These are phyloP conservation scores for Ancistrus triradiatus DNA, from an alignment of 2,113 vertebrate genomes.

Conservation along the genomic window DNA sequence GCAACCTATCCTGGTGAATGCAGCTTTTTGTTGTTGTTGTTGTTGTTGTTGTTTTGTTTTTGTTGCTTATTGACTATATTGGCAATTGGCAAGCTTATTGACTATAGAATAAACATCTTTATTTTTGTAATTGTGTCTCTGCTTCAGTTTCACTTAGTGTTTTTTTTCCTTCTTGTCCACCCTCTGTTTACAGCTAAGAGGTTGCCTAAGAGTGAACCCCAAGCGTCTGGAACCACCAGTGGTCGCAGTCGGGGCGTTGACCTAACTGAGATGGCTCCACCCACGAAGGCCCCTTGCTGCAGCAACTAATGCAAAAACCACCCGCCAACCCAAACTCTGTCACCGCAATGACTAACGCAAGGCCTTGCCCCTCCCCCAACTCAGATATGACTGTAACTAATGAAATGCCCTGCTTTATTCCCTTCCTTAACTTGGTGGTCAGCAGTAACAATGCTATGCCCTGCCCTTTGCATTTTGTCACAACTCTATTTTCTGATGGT, in stretches of 20 bases:
- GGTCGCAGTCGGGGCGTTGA: slow-evolving; percentile 87
- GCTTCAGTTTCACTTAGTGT: no score
- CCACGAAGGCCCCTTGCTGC: slow-evolving; percentile 88
- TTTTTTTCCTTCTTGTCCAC: no score
- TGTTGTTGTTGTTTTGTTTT: no score
- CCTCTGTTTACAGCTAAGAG: slow-evolving; percentile 74
- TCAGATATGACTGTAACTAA: slow-evolving; percentile 62
- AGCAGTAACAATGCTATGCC: slow-evolving; percentile 46
- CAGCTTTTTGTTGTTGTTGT: no score
- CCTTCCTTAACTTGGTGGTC: slow-evolving; percentile 46
- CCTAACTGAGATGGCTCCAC: slow-evolving; percentile 87
- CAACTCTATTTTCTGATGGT: slow-evolving; percentile 17
- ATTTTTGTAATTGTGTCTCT: background rate
- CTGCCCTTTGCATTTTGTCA: slow-evolving; percentile 10
- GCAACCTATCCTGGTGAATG: no score
- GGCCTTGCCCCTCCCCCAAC: slow-evolving; percentile 44
- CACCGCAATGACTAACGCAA: slow-evolving; percentile 79
- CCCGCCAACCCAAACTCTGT: slow-evolving; percentile 86
- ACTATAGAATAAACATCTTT: background rate
- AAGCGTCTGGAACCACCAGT: slow-evolving; percentile 77
- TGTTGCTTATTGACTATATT: no score
- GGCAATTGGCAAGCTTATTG: no score
- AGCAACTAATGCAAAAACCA: slow-evolving; percentile 78
- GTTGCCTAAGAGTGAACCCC: slow-evolving; percentile 93
- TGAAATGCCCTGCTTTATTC: slow-evolving; percentile 51